Evolutionary conservation across 2,888 invertebrate species (phyloP), one percentile per base, ranked within the genome.

Genomic region (Chaitophorus viminalis): DNA sequence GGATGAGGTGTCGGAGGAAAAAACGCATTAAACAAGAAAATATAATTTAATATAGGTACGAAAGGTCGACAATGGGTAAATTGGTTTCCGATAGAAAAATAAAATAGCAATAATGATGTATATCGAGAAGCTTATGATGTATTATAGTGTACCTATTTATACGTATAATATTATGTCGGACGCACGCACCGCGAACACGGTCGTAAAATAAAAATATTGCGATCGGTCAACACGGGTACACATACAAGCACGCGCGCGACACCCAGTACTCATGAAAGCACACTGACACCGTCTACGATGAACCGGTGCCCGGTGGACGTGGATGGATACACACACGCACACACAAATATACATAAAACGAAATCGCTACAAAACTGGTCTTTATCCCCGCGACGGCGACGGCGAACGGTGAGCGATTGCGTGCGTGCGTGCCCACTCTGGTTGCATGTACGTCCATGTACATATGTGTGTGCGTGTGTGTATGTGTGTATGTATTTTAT

Each of bases 351-450:
- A 31, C 46, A 39, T 25, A 39, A 31, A 75, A 83, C 76, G 84
- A 68, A 84, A 84, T 77, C 65, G 84, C 76, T 75, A 75, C 75
- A 75, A 79, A 87, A 87, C 87, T 87, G 87, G 87, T 87, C 87
- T 87, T 87, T 87, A 87, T 81, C 74, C 87, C 83, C 87, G 70
- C 68, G 76, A 33, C 46, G 25, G 65, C 52, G 9, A n/a, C 70
- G 14, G 65, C 36, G 29, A 60, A 11, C 65, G 36, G 75, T 1
- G 52, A 18, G 17, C 46, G 60, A 29, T 76, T 54, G 31, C 11
- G 54, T 33, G 54, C 6, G 79, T 21, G 65, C 11, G 39, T 29
- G 81, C 25, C 60, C 60, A 21, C 60, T 60, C 60, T 60, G 60
- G 25, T 60, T 52, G 25, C 17, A 52, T 17, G 33, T 33, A 72